Conservation (phyloP, 2,888 invertebrate genomes). For the Macrosiphum euphorbiae region DNA sequence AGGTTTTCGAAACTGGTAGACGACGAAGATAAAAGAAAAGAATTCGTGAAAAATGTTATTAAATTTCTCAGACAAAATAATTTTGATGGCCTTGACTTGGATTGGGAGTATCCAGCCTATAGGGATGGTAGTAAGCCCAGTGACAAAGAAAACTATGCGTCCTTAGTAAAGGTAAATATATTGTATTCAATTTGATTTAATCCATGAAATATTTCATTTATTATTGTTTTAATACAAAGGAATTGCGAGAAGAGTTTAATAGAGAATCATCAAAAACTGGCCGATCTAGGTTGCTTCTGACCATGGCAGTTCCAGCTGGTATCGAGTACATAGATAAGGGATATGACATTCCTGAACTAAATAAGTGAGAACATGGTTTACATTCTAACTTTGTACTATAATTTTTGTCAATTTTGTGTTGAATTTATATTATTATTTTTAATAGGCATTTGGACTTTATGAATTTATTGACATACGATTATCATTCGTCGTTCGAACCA, state of each 20-base stretch:
- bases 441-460: constrained; percentile 89
- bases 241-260: constrained; percentile 90
- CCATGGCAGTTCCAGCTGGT: constrained; percentile 95
- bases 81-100: constrained; percentile 84
- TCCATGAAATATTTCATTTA: not conserved
- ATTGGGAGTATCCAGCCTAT: constrained; percentile 91
- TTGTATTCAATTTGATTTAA: not conserved
- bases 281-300: constrained; percentile 82
- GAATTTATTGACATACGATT: constrained; percentile 91
- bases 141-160: constrained; percentile 89
- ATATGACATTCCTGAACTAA: constrained; percentile 88
- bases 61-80: constrained; percentile 91
- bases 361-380: constrained; percentile 75
- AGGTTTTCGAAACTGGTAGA: constrained; percentile 91
- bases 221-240: constrained; percentile 72
- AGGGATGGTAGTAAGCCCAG: constrained; percentile 80
- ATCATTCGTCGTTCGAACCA: constrained; percentile 92
- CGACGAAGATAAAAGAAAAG: constrained; percentile 80
- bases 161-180: constrained; percentile 79
- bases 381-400: not conserved
- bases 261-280: constrained; percentile 87
- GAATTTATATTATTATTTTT: constrained; percentile 55
- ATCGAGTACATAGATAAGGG: constrained; percentile 94
- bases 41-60: constrained; percentile 85
- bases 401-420: not conserved